Evolutionary conservation across 1,140 invertebrate species (phyloP).

Genomic region (Mactra quadrangularis): DNA sequence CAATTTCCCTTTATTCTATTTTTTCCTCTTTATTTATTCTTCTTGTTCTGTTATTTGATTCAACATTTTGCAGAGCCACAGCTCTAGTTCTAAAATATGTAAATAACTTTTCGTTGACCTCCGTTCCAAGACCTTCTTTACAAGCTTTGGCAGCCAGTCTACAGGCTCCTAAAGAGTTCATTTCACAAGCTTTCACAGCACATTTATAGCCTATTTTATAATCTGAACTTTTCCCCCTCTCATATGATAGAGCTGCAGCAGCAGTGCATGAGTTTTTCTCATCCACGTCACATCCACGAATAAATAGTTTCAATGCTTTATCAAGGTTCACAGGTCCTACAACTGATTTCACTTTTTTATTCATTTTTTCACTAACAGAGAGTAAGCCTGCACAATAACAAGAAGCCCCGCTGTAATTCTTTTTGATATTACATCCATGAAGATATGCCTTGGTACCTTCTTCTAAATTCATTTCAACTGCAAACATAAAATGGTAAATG

Average conservation of each 20-base stretch:
- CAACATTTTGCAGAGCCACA: no score
- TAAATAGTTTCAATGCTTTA: constrained; percentile 1
- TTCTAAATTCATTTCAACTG: background rate
- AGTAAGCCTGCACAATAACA: constrained; percentile 10
- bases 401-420: background rate
- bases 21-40: background rate
- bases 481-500: background rate
- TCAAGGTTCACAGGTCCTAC: background rate
- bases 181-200: constrained; percentile 35
- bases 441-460: background rate
- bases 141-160: background rate
- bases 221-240: background rate
- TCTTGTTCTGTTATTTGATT: no score
- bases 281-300: constrained; percentile 2
- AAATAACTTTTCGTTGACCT: background rate
- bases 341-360: constrained; percentile 1
- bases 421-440: constrained; percentile 10
- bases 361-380: background rate
- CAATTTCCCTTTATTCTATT: no score
- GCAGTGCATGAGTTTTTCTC: background rate
- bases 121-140: constrained; percentile 18
- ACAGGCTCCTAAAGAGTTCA: background rate
- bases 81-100: no score
- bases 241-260: background rate
- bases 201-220: background rate